A percentile compares a stretch with the other conserved stretches of the same genome.
These are phyloP conservation scores for Pseudorectes ferrugineus DNA, from an alignment of 2,113 vertebrate species.

Conservation along the genomic window DNA sequence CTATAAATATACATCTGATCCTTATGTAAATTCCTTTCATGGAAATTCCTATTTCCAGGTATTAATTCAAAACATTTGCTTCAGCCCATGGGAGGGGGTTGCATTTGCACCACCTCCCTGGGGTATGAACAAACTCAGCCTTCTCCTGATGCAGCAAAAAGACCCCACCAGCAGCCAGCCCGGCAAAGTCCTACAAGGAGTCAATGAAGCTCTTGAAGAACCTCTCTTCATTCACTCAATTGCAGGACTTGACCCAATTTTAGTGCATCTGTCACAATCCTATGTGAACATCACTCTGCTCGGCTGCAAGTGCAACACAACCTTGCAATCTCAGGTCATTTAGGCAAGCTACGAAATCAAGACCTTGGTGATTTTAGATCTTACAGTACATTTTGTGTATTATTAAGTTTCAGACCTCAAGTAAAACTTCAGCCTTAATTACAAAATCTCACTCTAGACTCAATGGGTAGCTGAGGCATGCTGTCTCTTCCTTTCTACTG, in stretches of 20 bases:
- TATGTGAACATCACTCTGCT: conserved; percentile 7
- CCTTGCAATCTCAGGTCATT: conserved; percentile 56
- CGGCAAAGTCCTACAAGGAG: neutral
- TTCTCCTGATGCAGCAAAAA: neutral
- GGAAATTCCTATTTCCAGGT: neutral
- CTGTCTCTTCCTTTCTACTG: neutral
- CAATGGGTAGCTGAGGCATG: neutral
- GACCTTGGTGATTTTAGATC: conserved; percentile 53
- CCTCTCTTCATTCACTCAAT: conserved; percentile 38
- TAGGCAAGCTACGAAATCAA: conserved; percentile 18
- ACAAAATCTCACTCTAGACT: neutral
- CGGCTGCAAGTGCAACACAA: conserved; percentile 42
- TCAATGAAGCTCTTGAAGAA: conserved; percentile 31
- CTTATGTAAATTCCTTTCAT: neutral
- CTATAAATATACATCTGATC: neutral
- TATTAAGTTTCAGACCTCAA: conserved; percentile 51
- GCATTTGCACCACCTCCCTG: neutral
- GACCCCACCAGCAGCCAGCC: neutral
- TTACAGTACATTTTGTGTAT: conserved; percentile 41
- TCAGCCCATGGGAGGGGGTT: neutral
- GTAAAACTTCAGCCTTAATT: neutral
- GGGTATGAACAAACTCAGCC: neutral
- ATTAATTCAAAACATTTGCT: neutral
- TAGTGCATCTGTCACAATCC: conserved; percentile 51
- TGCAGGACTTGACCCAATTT: conserved; percentile 50